Evolutionary conservation across 1,140 invertebrate species (phyloP).

Genomic region (Palaemon carinicauda): DNA sequence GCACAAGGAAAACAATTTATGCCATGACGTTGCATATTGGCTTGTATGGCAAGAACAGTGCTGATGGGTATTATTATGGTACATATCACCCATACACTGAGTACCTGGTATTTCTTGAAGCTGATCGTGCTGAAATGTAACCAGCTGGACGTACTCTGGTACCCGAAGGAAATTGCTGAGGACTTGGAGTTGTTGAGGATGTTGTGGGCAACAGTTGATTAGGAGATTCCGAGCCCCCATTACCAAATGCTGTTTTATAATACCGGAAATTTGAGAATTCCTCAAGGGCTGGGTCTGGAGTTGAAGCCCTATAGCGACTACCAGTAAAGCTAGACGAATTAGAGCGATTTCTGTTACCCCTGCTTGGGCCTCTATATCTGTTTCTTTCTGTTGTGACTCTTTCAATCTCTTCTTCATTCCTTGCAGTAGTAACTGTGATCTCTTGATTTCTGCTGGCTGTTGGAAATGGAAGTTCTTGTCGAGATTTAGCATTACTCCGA

Average conservation of each 20-base stretch:
- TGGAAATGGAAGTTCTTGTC: background rate
- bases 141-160: conserved; percentile 19
- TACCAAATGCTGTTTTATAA: conserved; percentile 56
- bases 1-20: too few species aligned
- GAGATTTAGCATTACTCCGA: background rate
- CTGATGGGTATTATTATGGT: too few species aligned
- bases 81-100: conserved; percentile 28
- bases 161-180: background rate
- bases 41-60: too few species aligned
- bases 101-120: conserved; percentile 48
- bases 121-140: conserved; percentile 26
- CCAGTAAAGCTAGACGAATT: background rate
- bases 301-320: background rate
- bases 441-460: conserved; percentile 20
- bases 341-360: background rate
- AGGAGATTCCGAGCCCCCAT: background rate
- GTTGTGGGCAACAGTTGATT: too few species aligned
- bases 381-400: background rate
- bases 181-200: background rate
- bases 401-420: background rate
- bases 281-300: conserved; percentile 23
- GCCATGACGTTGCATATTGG: too few species aligned
- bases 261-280: conserved; percentile 58
- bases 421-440: background rate
- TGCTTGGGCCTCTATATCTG: background rate